Evolutionary conservation across 35 echinoderm and acorn worm species (phyloP).

Genomic region (Ophioderma brevispina): DNA sequence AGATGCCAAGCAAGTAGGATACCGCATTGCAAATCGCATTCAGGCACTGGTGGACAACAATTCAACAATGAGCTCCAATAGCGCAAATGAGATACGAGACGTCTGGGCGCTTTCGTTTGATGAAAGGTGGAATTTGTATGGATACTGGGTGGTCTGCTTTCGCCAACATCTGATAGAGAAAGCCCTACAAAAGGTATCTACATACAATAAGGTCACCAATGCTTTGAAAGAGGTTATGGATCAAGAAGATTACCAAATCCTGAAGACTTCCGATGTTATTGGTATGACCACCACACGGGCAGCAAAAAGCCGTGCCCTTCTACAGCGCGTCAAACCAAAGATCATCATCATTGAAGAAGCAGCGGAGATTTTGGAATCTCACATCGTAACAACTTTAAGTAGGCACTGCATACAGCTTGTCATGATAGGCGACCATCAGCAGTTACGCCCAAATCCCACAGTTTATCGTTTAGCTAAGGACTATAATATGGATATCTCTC

Average conservation of each 20-base stretch:
- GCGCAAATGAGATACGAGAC: constrained; percentile 24
- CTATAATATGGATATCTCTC: constrained; percentile 65
- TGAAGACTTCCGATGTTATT: constrained; percentile 64
- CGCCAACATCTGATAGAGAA: not conserved
- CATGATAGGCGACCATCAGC: constrained; percentile 93
- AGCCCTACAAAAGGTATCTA: not conserved
- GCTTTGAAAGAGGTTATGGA: constrained; percentile 52
- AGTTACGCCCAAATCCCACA: constrained; percentile 77
- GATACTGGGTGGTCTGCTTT: constrained; percentile 58
- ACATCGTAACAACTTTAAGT: constrained; percentile 68
- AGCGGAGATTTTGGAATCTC: constrained; percentile 89
- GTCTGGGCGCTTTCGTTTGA: constrained; percentile 40
- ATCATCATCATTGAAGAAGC: constrained; percentile 96
- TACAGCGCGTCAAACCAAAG: constrained; percentile 53
- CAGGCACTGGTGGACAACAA: not conserved
- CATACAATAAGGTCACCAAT: constrained; percentile 40
- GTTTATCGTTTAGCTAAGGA: constrained; percentile 66
- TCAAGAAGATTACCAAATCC: constrained; percentile 43
- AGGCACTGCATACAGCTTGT: constrained; percentile 75
- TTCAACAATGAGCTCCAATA: not conserved
- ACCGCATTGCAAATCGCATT: not conserved
- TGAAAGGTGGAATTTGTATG: constrained; percentile 75
- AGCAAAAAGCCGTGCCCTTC: constrained; percentile 62
- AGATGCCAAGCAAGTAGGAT: not conserved
- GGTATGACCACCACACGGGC: constrained; percentile 91